Percentiles rank a stretch among this genome's conserved stretches.
Evolutionary conservation across 2,888 invertebrate genomes (phyloP).

Genomic region (Petrolisthes manimaculis): DNA sequence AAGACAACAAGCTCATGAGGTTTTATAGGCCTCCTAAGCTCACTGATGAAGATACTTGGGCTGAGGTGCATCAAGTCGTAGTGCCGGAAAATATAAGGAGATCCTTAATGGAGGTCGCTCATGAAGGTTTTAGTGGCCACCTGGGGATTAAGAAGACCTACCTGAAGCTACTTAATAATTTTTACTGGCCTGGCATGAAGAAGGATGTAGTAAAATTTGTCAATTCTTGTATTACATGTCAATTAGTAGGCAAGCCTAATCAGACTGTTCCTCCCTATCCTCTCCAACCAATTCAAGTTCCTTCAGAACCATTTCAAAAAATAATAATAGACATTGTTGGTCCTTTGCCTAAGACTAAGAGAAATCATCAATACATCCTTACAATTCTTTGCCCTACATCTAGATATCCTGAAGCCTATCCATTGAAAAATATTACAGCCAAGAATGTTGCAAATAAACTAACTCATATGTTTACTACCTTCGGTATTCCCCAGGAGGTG

Average conservation of each 20-base stretch:
- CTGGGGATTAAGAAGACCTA: conserved; percentile 14
- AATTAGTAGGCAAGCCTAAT: neutral
- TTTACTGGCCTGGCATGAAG: conserved; percentile 15
- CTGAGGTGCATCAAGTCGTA: neutral
- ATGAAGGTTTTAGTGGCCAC: neutral
- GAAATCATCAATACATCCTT: conserved; percentile 24
- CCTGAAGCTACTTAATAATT: neutral
- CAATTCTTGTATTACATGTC: conserved; percentile 5
- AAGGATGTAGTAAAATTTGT: neutral
- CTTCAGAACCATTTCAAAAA: conserved; percentile 13
- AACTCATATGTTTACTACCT: neutral
- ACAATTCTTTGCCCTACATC: conserved; percentile 28
- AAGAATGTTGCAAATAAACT: neutral
- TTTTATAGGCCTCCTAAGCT: conserved; percentile 9
- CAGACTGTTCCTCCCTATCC: neutral
- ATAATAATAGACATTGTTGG: conserved; percentile 31
- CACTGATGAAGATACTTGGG: neutral
- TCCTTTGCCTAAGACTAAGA: conserved; percentile 18
- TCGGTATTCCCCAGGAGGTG: conserved; percentile 16
- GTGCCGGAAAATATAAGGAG: neutral
- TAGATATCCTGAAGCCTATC: conserved; percentile 32
- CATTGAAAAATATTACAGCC: conserved; percentile 3
- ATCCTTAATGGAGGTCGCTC: neutral
- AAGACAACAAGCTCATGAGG: neutral
- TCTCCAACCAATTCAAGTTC: conserved; percentile 15